Base-by-base conservation (phyloP, 2,888 invertebrate genomes). In the Eilema griseolum region DNA sequence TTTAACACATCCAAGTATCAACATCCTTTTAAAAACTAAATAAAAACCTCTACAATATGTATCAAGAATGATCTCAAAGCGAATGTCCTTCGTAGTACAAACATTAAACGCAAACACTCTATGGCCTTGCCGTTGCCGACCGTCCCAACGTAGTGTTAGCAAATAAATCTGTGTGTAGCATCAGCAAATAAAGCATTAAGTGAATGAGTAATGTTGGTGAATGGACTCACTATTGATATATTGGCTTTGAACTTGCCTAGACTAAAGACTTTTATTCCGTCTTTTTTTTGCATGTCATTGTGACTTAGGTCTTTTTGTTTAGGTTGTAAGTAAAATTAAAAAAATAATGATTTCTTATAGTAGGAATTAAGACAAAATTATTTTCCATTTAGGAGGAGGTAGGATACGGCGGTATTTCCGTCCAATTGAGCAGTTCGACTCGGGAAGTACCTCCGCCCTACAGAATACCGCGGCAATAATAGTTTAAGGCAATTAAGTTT, bases 81-180 rank as follows among this genome's bases (percentile, higher is more conserved):
- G 59, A 76, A 61, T 57, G 82, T 81, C 83, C 84, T 84, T 84
- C 81, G 33, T 12, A 77, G 28, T 67, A 67, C 81, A 73, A 80
- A 83, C 66, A 72, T 57, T 73, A 59, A 61, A 61, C 37, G 67
- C 78, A 80, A 77, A 80, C 81, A 76, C 76, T 78, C 77, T 56
- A 65, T 70, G 73, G 75, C 81, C 81, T 82, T 78, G 80, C 61
- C 70, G 71, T 41, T 41, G 68, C 63, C 63, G 76, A 41, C 41
- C 77, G 79, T 73, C 41, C 61, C 62, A 66, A 57, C 66, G 76
- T 73, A 79, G 67, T 67, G 77, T 80, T 67, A 3, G 74, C 76
- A 81, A 82, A 78, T 78, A 82, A 71, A 70, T 64, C 56, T 14
- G 11, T 71, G 65, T 72, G 52, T 56, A 67, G 24, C 52, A 62